Percentiles rank a stretch among this genome's conserved stretches.
phyloP scores from a whole-genome alignment of 2,888 invertebrate genomes.

The Clepsis dumicolana region DNA sequence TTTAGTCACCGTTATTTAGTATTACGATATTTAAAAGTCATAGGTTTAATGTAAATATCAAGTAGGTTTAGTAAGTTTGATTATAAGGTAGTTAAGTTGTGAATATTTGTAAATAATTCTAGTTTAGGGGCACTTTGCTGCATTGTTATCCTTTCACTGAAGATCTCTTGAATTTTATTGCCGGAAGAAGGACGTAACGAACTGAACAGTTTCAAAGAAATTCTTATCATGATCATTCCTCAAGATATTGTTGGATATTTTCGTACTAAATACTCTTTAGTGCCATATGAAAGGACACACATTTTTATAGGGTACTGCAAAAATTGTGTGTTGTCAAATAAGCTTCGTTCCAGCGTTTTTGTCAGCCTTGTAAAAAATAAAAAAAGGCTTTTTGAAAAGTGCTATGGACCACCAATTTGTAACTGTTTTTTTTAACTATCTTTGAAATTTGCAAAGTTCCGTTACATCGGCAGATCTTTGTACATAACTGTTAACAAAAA shows the following conservation, averaged over 20 bases:
- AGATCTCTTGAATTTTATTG: conserved; percentile 85
- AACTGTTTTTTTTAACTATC: conserved; percentile 45
- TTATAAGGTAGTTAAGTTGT: conserved; percentile 52
- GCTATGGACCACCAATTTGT: conserved; percentile 60
- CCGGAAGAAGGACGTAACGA: conserved; percentile 74
- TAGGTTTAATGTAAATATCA: conserved; percentile 65
- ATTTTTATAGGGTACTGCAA: conserved; percentile 83
- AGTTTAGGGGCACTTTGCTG: conserved; percentile 70
- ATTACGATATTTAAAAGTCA: conserved; percentile 79
- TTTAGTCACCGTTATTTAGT: conserved; percentile 77
- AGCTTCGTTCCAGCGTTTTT: conserved; percentile 72
- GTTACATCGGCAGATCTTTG: conserved; percentile 84
- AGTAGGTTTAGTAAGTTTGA: conserved; percentile 43
- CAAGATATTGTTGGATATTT: neutral
- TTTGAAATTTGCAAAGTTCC: conserved; percentile 69
- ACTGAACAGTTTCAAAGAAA: conserved; percentile 68
- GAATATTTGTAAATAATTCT: conserved; percentile 62
- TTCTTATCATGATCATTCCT: conserved; percentile 28
- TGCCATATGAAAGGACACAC: conserved; percentile 63
- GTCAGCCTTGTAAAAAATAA: conserved; percentile 70
- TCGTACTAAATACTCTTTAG: neutral
- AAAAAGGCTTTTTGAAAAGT: conserved; percentile 80
- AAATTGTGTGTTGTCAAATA: conserved; percentile 75
- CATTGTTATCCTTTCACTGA: conserved; percentile 86
- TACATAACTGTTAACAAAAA: conserved; percentile 74